phyloP scores from a whole-genome alignment of 2,113 vertebrate genomes.

The Oryzias curvinotus region DNA sequence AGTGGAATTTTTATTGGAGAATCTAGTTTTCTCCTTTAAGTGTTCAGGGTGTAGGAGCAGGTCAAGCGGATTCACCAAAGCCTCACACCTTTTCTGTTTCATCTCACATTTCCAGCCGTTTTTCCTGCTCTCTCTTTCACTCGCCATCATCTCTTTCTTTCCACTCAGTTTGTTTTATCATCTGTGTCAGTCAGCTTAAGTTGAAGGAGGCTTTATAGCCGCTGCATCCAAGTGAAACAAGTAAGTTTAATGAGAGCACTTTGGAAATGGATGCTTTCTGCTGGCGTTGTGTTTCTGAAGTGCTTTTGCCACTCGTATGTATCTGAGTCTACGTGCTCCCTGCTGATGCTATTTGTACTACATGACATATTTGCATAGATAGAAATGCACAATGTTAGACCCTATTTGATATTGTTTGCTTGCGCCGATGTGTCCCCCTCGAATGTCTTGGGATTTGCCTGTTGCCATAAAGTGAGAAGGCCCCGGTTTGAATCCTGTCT shows the following conservation, averaged over 20 bases:
- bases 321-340: neutral
- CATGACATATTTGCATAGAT: neutral
- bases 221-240: conserved; percentile 41
- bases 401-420: too few species aligned
- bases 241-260: conserved; percentile 14
- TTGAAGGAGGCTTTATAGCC: conserved; percentile 60
- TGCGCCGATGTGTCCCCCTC: too few species aligned
- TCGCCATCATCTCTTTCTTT: conserved; percentile 36
- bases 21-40: conserved; percentile 63
- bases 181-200: conserved; percentile 50
- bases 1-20: conserved; percentile 62
- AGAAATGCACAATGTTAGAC: too few species aligned
- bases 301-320: neutral
- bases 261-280: neutral
- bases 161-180: conserved; percentile 40
- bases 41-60: conserved; percentile 48
- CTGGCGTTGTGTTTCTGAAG: conserved; percentile 19
- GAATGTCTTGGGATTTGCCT: too few species aligned
- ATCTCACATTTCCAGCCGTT: conserved; percentile 51
- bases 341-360: conserved; percentile 11
- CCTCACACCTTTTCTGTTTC: conserved; percentile 42
- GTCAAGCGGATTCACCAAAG: conserved; percentile 50
- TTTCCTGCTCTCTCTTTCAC: conserved; percentile 17
- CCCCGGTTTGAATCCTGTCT: too few species aligned
- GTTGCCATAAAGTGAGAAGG: too few species aligned